Evolutionary conservation across 2,797 vertebrate species (phyloP).

Genomic region (Helarctos malayanus): DNA sequence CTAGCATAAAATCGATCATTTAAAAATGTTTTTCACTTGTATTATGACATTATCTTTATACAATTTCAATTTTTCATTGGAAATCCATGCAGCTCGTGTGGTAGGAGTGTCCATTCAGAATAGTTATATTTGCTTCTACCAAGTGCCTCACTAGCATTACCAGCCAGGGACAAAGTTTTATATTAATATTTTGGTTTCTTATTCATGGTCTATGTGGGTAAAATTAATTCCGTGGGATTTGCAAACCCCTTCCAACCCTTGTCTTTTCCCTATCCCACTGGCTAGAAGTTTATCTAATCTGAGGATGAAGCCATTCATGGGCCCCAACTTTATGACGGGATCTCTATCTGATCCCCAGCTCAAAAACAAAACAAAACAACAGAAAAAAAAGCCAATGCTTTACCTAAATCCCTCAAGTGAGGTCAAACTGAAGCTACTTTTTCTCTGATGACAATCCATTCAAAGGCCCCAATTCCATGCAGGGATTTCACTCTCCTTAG

Average conservation of each 20-base stretch:
- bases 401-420: background rate
- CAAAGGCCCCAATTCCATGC: background rate
- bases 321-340: background rate
- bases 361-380: background rate
- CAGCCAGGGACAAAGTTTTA: background rate
- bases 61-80: background rate
- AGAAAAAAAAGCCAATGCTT: background rate
- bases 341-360: background rate
- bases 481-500: background rate
- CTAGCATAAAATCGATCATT: background rate
- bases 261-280: background rate
- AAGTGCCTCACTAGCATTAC: background rate
- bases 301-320: background rate
- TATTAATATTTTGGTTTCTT: background rate
- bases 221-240: constrained; percentile 25
- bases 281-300: background rate
- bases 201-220: background rate
- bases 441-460: background rate
- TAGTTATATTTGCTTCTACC: background rate
- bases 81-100: background rate
- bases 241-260: background rate
- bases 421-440: background rate
- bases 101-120: background rate
- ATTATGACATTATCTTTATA: background rate
- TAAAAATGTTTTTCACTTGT: background rate